Base-by-base conservation (phyloP, 2,797 vertebrate species). In the Vultur gryphus region DNA sequence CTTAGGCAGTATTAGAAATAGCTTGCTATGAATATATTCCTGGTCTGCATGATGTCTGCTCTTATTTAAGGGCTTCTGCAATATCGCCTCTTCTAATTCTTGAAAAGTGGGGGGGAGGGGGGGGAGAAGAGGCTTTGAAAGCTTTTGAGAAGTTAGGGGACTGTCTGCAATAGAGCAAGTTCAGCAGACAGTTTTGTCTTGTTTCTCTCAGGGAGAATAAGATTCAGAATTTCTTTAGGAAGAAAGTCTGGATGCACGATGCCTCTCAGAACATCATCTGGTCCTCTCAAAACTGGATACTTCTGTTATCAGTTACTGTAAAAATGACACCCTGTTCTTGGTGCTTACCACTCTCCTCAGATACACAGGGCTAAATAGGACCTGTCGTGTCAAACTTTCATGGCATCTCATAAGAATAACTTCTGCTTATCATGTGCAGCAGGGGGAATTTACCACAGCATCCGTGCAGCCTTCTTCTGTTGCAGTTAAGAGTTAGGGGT, bases 1-100 rank as follows among this genome's bases (percentile, higher is more conserved):
- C 95, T 90, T 72, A 96, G 93, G 96, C 96, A 84, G 70, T 91
- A 93, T 93, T 86, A 95, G 94, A 96, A 96, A 97, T 95, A 95
- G 82, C 87, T 93, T 91, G 69, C 82, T 91, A 58, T 81, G 82
- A 91, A 89, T 96, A 85, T 86, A 88, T 78, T 93, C 82, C 46
- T 88, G 58, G 69, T 90, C 93, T 86, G 82, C 84, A 61, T 88
- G 76, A 86, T 92, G 51, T 91, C 95, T 95, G 72, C 89, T 96
- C 51, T 17, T 76, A 86, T 91, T 95, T 90, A 93, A 95, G 93
- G 76, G 61, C 65, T 91, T 11, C 67, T 92, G 52, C 84, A 91
- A 41, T 80, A 89, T 89, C 46, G 35, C n/a, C 20, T 67, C 49
- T 93, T 84, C 28, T 82, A 52, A 69, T 88, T 91, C 59, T 84